Percentiles rank a stretch among this genome's conserved stretches.
phyloP scores from a whole-genome alignment of 2,888 invertebrate genomes.

The Plagodis pulveraria region DNA sequence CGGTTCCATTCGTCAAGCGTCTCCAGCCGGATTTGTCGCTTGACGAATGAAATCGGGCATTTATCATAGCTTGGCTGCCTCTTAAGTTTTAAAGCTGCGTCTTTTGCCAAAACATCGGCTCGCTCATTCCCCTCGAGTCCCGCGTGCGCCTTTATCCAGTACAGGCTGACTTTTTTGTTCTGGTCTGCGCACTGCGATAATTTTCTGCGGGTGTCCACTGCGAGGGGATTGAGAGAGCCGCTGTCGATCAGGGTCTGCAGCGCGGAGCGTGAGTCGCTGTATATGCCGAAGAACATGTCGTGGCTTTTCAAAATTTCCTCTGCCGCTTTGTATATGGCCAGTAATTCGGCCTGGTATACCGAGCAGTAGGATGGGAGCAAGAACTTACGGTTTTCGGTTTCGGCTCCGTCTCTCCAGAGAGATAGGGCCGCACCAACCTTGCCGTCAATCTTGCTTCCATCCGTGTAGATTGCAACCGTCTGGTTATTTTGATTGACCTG shows the following conservation, averaged over 20 bases:
- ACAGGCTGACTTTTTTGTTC: neutral
- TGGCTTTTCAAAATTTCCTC: neutral
- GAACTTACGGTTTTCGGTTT: neutral
- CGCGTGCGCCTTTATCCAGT: neutral
- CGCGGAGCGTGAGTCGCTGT: neutral
- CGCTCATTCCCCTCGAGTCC: no score
- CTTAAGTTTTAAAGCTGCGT: neutral
- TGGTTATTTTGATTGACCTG: neutral
- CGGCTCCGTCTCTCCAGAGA: neutral
- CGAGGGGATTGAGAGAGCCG: neutral
- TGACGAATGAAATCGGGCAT: neutral
- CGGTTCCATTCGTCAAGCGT: no score
- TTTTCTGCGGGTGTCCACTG: neutral
- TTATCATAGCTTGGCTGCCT: neutral
- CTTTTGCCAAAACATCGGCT: no score
- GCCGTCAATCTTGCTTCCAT: neutral
- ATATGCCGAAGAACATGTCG: neutral
- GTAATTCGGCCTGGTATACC: neutral
- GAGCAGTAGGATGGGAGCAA: neutral
- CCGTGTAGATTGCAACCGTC: constrained; percentile 1
- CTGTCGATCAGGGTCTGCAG: neutral
- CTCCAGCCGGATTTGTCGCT: neutral
- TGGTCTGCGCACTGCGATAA: neutral
- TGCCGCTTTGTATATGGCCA: constrained; percentile 1
- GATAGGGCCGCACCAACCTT: neutral